Evolutionary conservation across 1,140 invertebrate species (phyloP), one percentile per base, ranked within the genome.

Genomic region (Listronotus oregonensis): DNA sequence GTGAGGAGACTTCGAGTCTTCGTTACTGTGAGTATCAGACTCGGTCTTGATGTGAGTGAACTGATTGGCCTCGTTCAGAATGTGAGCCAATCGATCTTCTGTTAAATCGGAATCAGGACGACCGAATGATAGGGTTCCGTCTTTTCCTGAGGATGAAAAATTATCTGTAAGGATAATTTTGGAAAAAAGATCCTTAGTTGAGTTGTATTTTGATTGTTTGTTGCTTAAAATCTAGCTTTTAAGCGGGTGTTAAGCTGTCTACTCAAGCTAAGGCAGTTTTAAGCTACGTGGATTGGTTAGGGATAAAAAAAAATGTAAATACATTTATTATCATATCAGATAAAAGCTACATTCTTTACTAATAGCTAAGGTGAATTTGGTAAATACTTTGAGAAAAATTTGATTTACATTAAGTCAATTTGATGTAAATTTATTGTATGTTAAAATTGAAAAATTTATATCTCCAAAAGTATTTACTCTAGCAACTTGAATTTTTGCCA

Each of bases 11-110:
- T 92, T 92, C 72, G 90, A 93, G 74, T 91, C 89, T 50, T 90
- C 89, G 71, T 89, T 90, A 77, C 87, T 89, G 61, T 85, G 84
- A 27, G 84, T 87, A 71, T 88, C 87, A 58, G 89, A 87, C 34
- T 82, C 83, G 71, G 85, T 85, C 54, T 73, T 71, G 50, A 68
- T 63, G 3, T 71, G 73, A 64, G 78, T 73, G 71, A 91, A 82
- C 67, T 92, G 90, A 21, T 89, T 89, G 3, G 95, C 94, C 77
- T 98, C 95, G 73, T 85, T 94, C 11, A 98, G 86, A 75, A 98
- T 97, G 78, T 96, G 94, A 14, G 91, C 92, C 57, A 98, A 91
- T 60, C 95, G 85, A 74, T 98, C 96, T 74, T 98, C 95, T 34
- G 91, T 94, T 68, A 90, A 89, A 71, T 94, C 92, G 44, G 91